Base-by-base conservation (phyloP, 2,888 invertebrate genomes). In the Luperina nickerlii region DNA sequence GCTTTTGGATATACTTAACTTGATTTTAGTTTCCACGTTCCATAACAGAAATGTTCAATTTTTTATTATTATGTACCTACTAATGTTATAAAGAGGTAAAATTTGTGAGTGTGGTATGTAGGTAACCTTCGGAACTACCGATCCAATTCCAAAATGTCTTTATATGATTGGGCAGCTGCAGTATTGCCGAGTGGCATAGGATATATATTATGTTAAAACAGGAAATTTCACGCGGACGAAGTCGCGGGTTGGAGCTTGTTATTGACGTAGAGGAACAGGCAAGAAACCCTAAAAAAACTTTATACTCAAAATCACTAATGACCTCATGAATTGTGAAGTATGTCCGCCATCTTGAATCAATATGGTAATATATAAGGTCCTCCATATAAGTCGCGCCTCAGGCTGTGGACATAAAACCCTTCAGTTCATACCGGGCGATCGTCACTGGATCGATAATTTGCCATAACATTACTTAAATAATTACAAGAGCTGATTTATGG, bases 301-400 rank as follows among this genome's bases (percentile, higher is more conserved):
- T 48, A 68, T 71, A 2, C 42, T n/a, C 9, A 67, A 63, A 79
- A 65, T 54, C 27, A 63, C 2, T 69, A 65, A 73, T 73, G 42
- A 66, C 38, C 51, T 27, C 54, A 79, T 83, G 45, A 75, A 54
- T 79, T 69, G 63, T 67, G 24, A 68, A 69, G 42, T 32, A 15
- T 11, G 13, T 38, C 63, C n/a, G 54, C 67, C 74, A 84, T 79
- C 27, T 76, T 78, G 76, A 76, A 85, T 76, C 45, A 74, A 74
- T 76, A 79, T 68, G 74, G 67, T n/a, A 82, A 76, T 76, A 76
- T 68, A 82, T 76, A 66, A 65, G 4, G 51, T 45, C 32, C 32
- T 78, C 78, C 76, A 6, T 57, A 76, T 5, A 71, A 65, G n/a
- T 24, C n/a, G 48, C 48, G 57, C 42, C 48, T 11, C 38, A 0